Evolutionary conservation across 2,888 invertebrate genomes (phyloP), one percentile per base, ranked within the genome.

Genomic region (Pristionchus exspectatus): DNA sequence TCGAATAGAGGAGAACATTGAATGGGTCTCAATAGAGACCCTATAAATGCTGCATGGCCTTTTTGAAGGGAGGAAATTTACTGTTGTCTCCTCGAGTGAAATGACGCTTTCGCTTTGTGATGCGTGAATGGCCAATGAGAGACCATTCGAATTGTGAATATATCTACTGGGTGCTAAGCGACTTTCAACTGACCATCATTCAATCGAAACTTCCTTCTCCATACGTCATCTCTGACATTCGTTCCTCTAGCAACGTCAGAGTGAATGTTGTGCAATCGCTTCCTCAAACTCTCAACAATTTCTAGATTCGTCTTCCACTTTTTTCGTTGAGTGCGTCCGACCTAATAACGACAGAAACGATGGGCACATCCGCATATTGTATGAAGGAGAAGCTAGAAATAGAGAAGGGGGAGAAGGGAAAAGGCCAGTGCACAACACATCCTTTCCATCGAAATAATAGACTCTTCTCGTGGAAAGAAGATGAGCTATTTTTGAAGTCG

Each of bases 371-470:
- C 38, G 74, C 38, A 74, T 74, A 38, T 74, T 38, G 74, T 74
- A 38, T 38, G 74, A 72, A 72, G 30, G 69, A 74, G 74, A 7
- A 9, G 24, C 59, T 38, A 18, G 74, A 74, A 74, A 74, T 74
- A 74, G 74, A 27, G 30, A 69, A 0, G 24, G 56, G 7, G 56
- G 7, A 18, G 56, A 38, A 38, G 38, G 38, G 38, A 5, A 38
- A n/a, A 69, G 30, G 74, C 74, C 38, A 74, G 74, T 74, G 74
- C 74, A 74, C 33, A 74, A 74, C 74, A 74, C 33, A 74, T 24
- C 74, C 38, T 74, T 38, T 24, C 33, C 18, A 38, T 74, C 21
- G 38, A 74, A 74, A 74, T 74, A 74, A 74, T 74, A 74, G 74
- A 16, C 30, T 66, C 27, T 66, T 18, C 38, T 18, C 38, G 38